phyloP scores from a whole-genome alignment of 2,888 invertebrate species.

The Caenorhabditis uteleia region DNA sequence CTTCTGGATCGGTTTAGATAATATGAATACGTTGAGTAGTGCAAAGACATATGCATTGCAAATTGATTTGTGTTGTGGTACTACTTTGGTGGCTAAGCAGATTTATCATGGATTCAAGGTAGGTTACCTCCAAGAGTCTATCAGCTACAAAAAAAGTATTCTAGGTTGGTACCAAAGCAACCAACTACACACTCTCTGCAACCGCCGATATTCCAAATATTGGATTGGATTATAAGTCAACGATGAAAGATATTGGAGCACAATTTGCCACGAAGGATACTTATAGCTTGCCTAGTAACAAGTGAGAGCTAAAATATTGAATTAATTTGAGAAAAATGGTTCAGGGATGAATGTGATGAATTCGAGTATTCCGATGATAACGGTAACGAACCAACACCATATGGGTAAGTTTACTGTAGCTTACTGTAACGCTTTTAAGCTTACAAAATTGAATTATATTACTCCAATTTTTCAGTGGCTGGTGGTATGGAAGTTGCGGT shows the following conservation, averaged over 20 bases:
- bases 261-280: too few species aligned
- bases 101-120: slow-evolving; percentile 42
- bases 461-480: slow-evolving; percentile 36
- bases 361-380: slow-evolving; percentile 19
- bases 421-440: background rate
- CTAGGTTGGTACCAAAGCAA: slow-evolving; percentile 19
- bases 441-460: background rate
- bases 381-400: background rate
- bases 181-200: slow-evolving; percentile 25
- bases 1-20: slow-evolving; percentile 50
- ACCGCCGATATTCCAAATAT: slow-evolving; percentile 23
- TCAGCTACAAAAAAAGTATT: background rate
- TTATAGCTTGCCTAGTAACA: too few species aligned
- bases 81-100: slow-evolving; percentile 6
- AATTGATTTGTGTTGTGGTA: slow-evolving; percentile 41
- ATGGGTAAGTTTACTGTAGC: slow-evolving; percentile 6
- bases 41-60: slow-evolving; percentile 10
- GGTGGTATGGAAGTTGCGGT: slow-evolving; percentile 53
- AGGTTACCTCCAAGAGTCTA: background rate
- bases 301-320: background rate
- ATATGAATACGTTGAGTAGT: slow-evolving; percentile 29
- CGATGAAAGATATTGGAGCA: background rate
- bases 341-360: slow-evolving; percentile 20
- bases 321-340: background rate
- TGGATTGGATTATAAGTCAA: slow-evolving; percentile 23